These are phyloP conservation scores for Itoplectis maculator DNA, from an alignment of 2,888 invertebrate species.

Conservation along the genomic window DNA sequence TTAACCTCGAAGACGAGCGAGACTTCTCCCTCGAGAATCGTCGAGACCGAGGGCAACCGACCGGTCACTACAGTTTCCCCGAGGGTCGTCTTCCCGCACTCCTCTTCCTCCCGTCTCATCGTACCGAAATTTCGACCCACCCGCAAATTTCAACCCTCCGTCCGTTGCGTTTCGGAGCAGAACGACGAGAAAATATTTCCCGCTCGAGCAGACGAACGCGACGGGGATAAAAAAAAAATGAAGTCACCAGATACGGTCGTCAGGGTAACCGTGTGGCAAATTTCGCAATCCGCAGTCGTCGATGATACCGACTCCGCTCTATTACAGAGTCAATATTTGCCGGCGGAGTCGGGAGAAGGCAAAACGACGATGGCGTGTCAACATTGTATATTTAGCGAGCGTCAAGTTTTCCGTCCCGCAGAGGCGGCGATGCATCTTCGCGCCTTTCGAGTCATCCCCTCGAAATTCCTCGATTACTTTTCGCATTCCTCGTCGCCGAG, in stretches of 20 bases:
- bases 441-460: conserved; percentile 23
- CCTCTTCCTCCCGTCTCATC: conserved; percentile 63
- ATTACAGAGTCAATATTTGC: conserved; percentile 55
- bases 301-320: conserved; percentile 10
- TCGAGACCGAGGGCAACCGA: conserved; percentile 59
- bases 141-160: neutral
- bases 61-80: conserved; percentile 48
- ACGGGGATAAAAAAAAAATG: conserved; percentile 30
- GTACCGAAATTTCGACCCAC: neutral
- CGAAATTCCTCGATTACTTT: conserved; percentile 39
- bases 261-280: conserved; percentile 56
- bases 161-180: neutral
- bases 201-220: conserved; percentile 43
- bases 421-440: conserved; percentile 33
- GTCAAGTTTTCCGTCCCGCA: conserved; percentile 38
- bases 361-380: conserved; percentile 37
- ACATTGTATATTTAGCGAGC: conserved; percentile 43
- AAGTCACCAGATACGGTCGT: conserved; percentile 60
- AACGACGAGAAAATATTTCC: conserved; percentile 43
- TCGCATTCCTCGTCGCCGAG: conserved; percentile 8
- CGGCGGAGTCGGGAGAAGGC: conserved; percentile 3
- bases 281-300: conserved; percentile 59
- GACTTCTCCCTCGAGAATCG: conserved; percentile 62
- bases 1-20: conserved; percentile 64
- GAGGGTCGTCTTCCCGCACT: conserved; percentile 42